Base-by-base conservation (phyloP, 2,888 invertebrate species). In the Diogma glabrata region DNA sequence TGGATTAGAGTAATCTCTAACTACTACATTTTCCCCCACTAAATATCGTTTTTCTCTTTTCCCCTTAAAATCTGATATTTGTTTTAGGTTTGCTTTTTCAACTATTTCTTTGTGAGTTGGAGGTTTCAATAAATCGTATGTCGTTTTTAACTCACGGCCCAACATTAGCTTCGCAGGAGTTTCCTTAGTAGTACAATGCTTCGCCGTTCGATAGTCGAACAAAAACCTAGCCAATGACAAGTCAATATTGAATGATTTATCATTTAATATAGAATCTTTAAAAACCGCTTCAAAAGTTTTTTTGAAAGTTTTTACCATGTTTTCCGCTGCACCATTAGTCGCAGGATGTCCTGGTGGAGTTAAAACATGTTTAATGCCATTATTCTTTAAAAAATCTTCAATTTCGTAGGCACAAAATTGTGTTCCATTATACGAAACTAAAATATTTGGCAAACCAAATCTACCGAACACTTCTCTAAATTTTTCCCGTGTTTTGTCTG, bases 301-400 rank as follows among this genome's bases (percentile, higher is more conserved):
- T 52, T 17, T 52, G 51, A 51, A 48, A 10, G 47, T 52, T 38
- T 47, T 53, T 22, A 51, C 43, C 43, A 51, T 40, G 51, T 49
- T 52, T 33, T 54, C 46, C 5, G 40, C 54, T 20, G 40, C 50
- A 4, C 52, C 52, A 47, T 52, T 54, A 12, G 33, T 52, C 9
- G 54, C 47, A 14, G 51, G 52, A 49, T 54, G 51, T 19, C 50
- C 52, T 5, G 54, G 54, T 33, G 52, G 49, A 14, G 51, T 52
- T 22, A 54, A 52, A 40, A 51, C 33, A 36, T 54, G 54, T 58
- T 19, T 51, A 53, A 28, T 54, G 53, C 3, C 56, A 55, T 17
- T 40, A 5, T 10, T 10, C 17, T 40, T 16, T 3, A 12, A 9
- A 16, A 40, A 40, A 4, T 8, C 12, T 40, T 40, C 4, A 16